Evolutionary conservation across 2,888 invertebrate genomes (phyloP).

Genomic region (Augiades crinisus): DNA sequence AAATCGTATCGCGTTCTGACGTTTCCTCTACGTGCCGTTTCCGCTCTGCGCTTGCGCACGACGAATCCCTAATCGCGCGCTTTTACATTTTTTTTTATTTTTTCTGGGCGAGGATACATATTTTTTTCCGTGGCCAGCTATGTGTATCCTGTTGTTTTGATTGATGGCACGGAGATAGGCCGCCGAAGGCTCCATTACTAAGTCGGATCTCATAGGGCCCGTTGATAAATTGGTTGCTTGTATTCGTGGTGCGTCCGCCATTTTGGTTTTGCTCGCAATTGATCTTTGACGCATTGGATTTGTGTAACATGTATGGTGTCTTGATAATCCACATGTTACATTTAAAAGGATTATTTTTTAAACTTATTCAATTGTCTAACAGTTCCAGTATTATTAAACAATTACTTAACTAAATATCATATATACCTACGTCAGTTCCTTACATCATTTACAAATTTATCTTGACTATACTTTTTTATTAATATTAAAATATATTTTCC

Average conservation of each 20-base stretch:
- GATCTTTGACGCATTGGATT: conserved; percentile 42
- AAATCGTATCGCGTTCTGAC: conserved; percentile 80
- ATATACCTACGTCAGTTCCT: too few species aligned
- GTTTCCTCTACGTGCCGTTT: conserved; percentile 70
- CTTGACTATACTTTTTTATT: too few species aligned
- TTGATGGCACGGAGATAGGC: conserved; percentile 68
- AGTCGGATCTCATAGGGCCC: conserved; percentile 52
- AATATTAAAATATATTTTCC: background rate
- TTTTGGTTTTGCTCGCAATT: conserved; percentile 54
- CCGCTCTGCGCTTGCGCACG: conserved; percentile 65
- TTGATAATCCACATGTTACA: too few species aligned
- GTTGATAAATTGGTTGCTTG: conserved; percentile 62
- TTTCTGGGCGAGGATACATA: conserved; percentile 41
- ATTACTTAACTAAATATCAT: too few species aligned
- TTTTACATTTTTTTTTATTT: conserved; percentile 52
- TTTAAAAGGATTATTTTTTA: too few species aligned
- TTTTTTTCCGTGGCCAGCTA: conserved; percentile 51
- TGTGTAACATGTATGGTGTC: conserved; percentile 4
- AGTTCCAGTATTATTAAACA: too few species aligned
- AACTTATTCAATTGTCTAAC: too few species aligned
- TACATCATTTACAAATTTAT: too few species aligned
- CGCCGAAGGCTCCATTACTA: conserved; percentile 55
- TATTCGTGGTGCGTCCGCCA: conserved; percentile 54
- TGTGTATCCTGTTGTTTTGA: conserved; percentile 76
- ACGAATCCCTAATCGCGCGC: conserved; percentile 72